Base-by-base conservation (phyloP, 2,113 vertebrate genomes). In the Fregetta grallaria region DNA sequence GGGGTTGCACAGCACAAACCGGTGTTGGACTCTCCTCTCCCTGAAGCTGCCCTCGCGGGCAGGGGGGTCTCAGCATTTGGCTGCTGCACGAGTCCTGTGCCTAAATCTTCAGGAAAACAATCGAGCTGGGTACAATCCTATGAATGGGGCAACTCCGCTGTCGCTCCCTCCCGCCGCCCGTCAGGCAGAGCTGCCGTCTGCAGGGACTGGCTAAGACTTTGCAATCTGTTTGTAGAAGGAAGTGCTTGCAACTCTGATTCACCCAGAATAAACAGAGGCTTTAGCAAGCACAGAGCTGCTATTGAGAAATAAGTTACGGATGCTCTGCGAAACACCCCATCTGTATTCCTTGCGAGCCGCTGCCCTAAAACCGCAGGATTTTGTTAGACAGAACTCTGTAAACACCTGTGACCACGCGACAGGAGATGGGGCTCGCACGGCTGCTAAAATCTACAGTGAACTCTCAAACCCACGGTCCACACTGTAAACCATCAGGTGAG, bases 81-180 rank as follows among this genome's bases (percentile, higher is more conserved):
- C 55, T 2, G 9, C 75, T 38, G 72, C 3, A 3, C 4, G 7
- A 65, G 19, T 11, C 47, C 68, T 1, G 1, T 40, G 59, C 72
- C 58, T 29, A 18, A 34, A 36, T 1, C 23, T 11, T 16, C 34
- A 52, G 49, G 87, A 36, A 73, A 62, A n/a, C 1, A 19, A 45
- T 10, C 1, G 4, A 50, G 36, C 42, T 6, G 71, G 68, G 62
- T 21, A 20, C 36, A 58, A 32, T 6, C 25, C 76, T 1, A 7
- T 0, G 4, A 59, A 9, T 0, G 1, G 58, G 53, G 32, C 58
- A 44, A 20, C 1, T 7, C 15, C 0, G 7, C 71, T 16, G 62
- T 26, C 2, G 1, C 68, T 53, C 25, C 73, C 71, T 45, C 34
- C 89, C 12, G 63, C 53, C 7, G 12, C n/a, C 36, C 9, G 32